Evolutionary conservation across 1,140 invertebrate genomes (phyloP).

Genomic region (Drosophila melanogaster): Release_6_plus_ISO1_MT NC_004354.4:16918001-16918500

Average conservation of each 20-base stretch:
- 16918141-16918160: conserved; percentile 9
- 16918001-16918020: conserved; percentile 17
- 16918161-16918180: neutral
- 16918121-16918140: neutral
- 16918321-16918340: no score
- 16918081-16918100: neutral
- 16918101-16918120: conserved; percentile 4
- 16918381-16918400: no score
- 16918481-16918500: conserved; percentile 4
- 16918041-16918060: conserved; percentile 3
- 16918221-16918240: conserved; percentile 1
- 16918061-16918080: conserved; percentile 10
- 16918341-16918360: no score
- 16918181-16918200: conserved; percentile 4
- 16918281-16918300: no score
- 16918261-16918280: neutral
- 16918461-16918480: conserved; percentile 30
- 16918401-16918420: no score
- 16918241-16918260: neutral
- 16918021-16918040: conserved; percentile 9
- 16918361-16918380: no score
- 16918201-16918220: conserved; percentile 1
- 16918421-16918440: neutral
- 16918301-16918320: no score
- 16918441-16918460: conserved; percentile 17